Conservation (phyloP, 2,797 vertebrate species). For the Mormyrops boulengeri region DNA sequence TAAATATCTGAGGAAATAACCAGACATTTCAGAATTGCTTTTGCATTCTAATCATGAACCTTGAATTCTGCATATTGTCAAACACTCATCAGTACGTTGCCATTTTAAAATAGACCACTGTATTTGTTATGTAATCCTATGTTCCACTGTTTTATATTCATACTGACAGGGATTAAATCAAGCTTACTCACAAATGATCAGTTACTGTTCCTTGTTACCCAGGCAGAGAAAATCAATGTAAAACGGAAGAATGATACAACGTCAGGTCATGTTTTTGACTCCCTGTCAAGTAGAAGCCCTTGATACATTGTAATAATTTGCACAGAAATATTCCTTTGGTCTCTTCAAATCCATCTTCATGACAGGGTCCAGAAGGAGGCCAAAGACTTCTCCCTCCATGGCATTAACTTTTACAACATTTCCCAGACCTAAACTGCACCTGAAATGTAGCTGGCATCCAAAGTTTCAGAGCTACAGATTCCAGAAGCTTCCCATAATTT, state of each 20-base stretch:
- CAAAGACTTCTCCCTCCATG: background rate
- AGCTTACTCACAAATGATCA: background rate
- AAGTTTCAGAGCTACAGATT: background rate
- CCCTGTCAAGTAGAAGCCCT: background rate
- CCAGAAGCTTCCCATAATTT: background rate
- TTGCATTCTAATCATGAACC: constrained; percentile 23
- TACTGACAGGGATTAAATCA: background rate
- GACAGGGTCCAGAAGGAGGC: background rate
- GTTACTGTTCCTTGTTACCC: background rate
- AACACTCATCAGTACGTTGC: background rate
- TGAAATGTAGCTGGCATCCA: background rate
- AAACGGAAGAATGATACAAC: background rate
- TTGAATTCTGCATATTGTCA: background rate
- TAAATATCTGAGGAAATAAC: constrained; percentile 39
- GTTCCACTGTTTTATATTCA: background rate
- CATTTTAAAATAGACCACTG: background rate
- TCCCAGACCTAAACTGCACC: background rate
- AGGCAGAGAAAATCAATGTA: background rate
- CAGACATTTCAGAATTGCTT: background rate
- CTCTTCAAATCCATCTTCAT: background rate
- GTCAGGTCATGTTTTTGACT: background rate
- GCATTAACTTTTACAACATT: background rate
- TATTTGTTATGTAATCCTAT: background rate
- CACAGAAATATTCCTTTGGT: background rate
- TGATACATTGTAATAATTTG: background rate